Percentiles rank a stretch among this genome's conserved stretches.
Evolutionary conservation across 2,888 invertebrate genomes (phyloP).

Genomic region (Andrena camellia): DNA sequence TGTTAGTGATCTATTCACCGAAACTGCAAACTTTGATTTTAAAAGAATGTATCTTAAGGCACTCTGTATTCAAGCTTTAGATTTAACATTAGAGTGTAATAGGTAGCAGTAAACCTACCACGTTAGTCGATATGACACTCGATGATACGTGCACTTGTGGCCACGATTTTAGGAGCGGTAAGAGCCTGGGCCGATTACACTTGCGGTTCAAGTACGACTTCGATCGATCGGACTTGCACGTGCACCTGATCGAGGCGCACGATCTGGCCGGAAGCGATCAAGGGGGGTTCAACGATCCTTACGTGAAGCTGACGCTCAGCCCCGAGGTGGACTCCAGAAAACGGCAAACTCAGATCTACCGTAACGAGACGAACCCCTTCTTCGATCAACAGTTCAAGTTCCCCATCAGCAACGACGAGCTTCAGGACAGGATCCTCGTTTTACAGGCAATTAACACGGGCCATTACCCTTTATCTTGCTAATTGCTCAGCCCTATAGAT

Average conservation of each 20-base stretch:
- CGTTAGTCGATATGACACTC: neutral
- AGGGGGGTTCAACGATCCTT: constrained; percentile 96
- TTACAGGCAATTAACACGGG: constrained; percentile 87
- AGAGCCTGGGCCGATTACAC: constrained; percentile 93
- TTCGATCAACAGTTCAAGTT: constrained; percentile 97
- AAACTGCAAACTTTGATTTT: too few relatives aligned
- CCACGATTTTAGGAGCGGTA: constrained; percentile 85
- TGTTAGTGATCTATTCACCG: neutral
- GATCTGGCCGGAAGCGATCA: constrained; percentile 93
- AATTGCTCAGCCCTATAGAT: neutral
- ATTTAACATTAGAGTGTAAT: too few relatives aligned
- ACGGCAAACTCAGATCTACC: constrained; percentile 93
- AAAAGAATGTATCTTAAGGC: too few relatives aligned
- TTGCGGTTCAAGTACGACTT: constrained; percentile 95
- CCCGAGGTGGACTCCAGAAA: constrained; percentile 94
- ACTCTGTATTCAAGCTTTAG: too few relatives aligned
- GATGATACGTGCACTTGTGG: neutral
- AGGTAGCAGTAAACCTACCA: too few relatives aligned
- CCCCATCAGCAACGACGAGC: constrained; percentile 95
- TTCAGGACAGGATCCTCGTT: constrained; percentile 91
- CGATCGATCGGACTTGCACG: constrained; percentile 94
- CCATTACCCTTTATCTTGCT: neutral
- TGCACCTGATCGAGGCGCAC: constrained; percentile 96
- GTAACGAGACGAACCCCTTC: constrained; percentile 94
- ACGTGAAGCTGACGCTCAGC: constrained; percentile 92